Evolutionary conservation across 2,113 vertebrate genomes (phyloP).

Genomic region (Brachyhypopomus occidentalis): DNA sequence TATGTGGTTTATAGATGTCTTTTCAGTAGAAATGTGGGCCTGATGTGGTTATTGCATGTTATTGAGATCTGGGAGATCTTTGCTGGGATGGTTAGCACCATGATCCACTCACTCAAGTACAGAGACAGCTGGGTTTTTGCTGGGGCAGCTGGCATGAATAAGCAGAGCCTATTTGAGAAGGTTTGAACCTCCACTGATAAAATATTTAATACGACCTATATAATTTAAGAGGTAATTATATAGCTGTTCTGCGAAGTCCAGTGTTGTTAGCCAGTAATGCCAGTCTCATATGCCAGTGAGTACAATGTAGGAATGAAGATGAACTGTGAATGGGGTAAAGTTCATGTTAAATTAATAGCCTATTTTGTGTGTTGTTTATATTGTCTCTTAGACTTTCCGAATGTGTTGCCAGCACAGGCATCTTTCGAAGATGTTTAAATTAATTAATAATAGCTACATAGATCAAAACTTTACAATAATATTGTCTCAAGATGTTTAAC

Average conservation of each 20-base stretch:
- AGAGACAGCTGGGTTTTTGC: constrained; percentile 90
- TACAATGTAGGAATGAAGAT: too few relatives aligned
- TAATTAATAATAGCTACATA: constrained; percentile 8
- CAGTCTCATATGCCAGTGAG: too few relatives aligned
- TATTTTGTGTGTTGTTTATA: too few relatives aligned
- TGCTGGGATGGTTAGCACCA: constrained; percentile 75
- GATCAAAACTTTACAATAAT: constrained; percentile 11
- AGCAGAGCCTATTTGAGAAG: constrained; percentile 84
- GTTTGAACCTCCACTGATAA: constrained; percentile 60
- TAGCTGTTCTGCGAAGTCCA: neutral
- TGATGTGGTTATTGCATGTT: constrained; percentile 66
- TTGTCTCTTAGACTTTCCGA: neutral
- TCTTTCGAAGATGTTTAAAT: constrained; percentile 11
- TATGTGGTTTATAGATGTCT: neutral
- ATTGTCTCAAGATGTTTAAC: neutral
- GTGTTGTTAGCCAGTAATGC: too few relatives aligned
- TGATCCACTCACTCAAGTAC: constrained; percentile 68
- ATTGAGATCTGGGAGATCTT: constrained; percentile 72
- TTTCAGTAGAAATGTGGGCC: neutral
- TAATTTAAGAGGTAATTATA: neutral
- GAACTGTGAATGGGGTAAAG: too few relatives aligned
- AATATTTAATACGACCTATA: neutral
- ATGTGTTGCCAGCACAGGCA: neutral
- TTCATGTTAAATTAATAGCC: too few relatives aligned
- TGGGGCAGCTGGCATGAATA: constrained; percentile 69